Evolutionary conservation across 2,888 invertebrate genomes (phyloP), one percentile per base, ranked within the genome.

Genomic region (Malthinus seriepunctatus): DNA sequence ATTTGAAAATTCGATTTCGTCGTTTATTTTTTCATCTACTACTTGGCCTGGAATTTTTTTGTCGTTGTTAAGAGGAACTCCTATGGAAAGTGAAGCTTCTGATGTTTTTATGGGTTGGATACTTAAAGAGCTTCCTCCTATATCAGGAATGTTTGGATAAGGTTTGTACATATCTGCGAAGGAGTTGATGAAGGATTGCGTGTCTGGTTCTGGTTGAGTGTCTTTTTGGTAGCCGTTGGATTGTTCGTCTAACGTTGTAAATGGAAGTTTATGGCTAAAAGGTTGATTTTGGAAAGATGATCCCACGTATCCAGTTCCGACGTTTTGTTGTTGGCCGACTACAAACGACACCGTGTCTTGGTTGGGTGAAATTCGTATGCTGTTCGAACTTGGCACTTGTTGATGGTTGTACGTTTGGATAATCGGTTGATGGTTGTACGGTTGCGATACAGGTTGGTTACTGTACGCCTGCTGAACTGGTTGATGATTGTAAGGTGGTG

Each of bases 311-410:
- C 55, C 69, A 2, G 71, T 75, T 32, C 79, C 80, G 1, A 86
- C 84, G 56, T 83, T 83, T 67, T 87, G 86, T 55, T 85, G 83
- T 66, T 86, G 84, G 3, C 86, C 86, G 1, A 87, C 78, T 0
- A 87, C 85, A 69, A 87, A 87, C 0, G 86, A 83, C 0, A 86
- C 86, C 0, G 84, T 86, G 56, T 86, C 83, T 70, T 87, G 86
- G 50, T 84, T 84, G 1, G 84, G 86, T 0, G 85, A 83, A 44
- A 87, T 85, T 32, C 84, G 82, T 31, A 87, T 82, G 59, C 85
- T 87, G 63, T 84, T 87, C n/a, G 84, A 83, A 65, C 84, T 84
- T 5, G 85, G 83, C 55, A 77, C 77, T 49, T 79, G 78, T 68
- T 79, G 72, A 2, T 78, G 70, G 42, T 60, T 61, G 32, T 65